Evolutionary conservation across 2,888 invertebrate species (phyloP).

Genomic region (Carcina quercana): DNA sequence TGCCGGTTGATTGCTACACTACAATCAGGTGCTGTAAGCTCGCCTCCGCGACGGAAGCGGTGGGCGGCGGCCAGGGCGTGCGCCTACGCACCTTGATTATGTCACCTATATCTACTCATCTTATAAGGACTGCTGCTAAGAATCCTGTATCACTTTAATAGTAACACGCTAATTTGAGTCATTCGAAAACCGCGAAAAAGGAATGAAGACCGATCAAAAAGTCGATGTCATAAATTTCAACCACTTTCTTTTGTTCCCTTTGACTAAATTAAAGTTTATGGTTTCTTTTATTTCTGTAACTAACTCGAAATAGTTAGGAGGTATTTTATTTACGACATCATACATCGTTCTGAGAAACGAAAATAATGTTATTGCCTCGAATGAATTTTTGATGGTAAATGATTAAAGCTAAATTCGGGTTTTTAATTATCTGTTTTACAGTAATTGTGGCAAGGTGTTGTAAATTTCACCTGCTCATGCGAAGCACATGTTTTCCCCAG

Average conservation of each 20-base stretch:
- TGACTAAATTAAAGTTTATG: no score
- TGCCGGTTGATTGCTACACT: conserved; percentile 37
- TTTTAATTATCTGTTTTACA: conserved; percentile 29
- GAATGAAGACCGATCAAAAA: no score
- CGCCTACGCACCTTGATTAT: conserved; percentile 58
- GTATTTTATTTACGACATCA: conserved; percentile 5
- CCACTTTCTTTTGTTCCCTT: no score
- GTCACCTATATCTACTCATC: conserved; percentile 59
- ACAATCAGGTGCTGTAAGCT: conserved; percentile 52
- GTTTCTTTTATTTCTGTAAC: conserved; percentile 1
- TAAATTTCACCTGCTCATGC: conserved; percentile 35
- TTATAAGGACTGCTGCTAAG: conserved; percentile 52
- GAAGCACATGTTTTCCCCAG: conserved; percentile 40
- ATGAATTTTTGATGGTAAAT: conserved; percentile 25
- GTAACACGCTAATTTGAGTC: conserved; percentile 19
- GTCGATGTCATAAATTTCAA: no score
- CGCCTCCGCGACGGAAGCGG: conserved; percentile 67
- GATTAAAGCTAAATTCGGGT: conserved; percentile 26
- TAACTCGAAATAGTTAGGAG: no score
- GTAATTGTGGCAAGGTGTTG: conserved; percentile 32
- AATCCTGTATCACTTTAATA: conserved; percentile 28
- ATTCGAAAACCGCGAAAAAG: no score
- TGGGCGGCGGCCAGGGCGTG: conserved; percentile 53
- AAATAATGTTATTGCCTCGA: conserved; percentile 12
- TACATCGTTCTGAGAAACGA: conserved; percentile 20